phyloP scores from a whole-genome alignment of 2,888 invertebrate species.

The Acanthococcus lagerstroemiae region DNA sequence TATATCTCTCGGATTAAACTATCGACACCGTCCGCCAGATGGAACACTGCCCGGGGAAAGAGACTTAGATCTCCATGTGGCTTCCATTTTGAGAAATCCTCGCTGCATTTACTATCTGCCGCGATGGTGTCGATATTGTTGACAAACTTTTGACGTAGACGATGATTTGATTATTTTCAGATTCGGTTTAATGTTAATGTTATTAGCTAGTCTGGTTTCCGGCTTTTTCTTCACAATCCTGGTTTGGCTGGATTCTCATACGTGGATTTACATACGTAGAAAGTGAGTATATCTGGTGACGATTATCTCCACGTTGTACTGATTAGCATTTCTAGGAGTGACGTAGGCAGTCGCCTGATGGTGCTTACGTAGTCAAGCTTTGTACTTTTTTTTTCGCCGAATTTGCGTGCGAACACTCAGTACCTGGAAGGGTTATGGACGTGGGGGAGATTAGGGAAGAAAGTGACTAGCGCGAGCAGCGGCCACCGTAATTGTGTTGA shows the following conservation, averaged over 20 bases:
- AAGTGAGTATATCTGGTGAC: conserved; percentile 52
- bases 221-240: conserved; percentile 83
- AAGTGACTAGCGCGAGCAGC: too few relatives aligned
- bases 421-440: not conserved
- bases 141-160: too few relatives aligned
- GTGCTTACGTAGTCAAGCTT: not conserved
- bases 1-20: too few relatives aligned
- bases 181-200: conserved; percentile 69
- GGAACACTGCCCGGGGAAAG: too few relatives aligned
- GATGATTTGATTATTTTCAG: too few relatives aligned
- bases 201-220: conserved; percentile 73
- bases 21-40: too few relatives aligned
- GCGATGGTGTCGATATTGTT: too few relatives aligned
- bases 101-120: too few relatives aligned
- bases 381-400: not conserved
- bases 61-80: too few relatives aligned
- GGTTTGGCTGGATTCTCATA: conserved; percentile 89
- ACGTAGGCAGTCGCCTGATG: not conserved
- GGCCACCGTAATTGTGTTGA: too few relatives aligned
- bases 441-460: too few relatives aligned
- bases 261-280: conserved; percentile 92
- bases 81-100: too few relatives aligned
- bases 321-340: not conserved
- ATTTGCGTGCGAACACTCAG: not conserved
- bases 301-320: not conserved